phyloP scores from a whole-genome alignment of 2,797 vertebrate genomes.

The Karalla daura region DNA sequence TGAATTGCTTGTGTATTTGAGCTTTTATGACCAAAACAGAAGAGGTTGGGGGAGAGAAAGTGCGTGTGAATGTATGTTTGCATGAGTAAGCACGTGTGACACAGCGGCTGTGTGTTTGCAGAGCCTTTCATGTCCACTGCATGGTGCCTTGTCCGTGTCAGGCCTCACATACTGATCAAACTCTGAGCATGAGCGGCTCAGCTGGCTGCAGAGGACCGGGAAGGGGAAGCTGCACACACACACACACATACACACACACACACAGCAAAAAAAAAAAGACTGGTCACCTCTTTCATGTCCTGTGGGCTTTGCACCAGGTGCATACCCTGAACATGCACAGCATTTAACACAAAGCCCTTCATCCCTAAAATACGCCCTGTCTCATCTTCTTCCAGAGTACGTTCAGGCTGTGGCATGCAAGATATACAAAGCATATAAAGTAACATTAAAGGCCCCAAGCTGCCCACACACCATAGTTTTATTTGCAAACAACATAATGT shows the following conservation, averaged over 20 bases:
- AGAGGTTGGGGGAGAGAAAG: conserved; percentile 17
- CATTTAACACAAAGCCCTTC: conserved; percentile 38
- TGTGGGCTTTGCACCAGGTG: conserved; percentile 55
- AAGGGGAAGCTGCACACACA: conserved; percentile 27
- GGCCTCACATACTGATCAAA: conserved; percentile 60
- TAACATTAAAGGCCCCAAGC: neutral
- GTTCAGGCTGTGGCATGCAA: conserved; percentile 12
- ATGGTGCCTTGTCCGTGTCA: conserved; percentile 57
- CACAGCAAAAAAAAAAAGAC: conserved; percentile 5
- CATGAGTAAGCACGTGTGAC: conserved; percentile 1
- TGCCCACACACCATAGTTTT: neutral
- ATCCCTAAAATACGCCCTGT: conserved; percentile 30
- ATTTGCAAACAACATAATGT: conserved; percentile 43
- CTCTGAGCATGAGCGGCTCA: conserved; percentile 56
- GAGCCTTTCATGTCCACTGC: conserved; percentile 61
- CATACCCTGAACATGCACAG: conserved; percentile 10
- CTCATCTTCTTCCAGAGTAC: conserved; percentile 49
- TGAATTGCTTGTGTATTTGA: conserved; percentile 24
- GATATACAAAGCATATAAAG: neutral
- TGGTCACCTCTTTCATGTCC: conserved; percentile 46
- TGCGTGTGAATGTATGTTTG: neutral
- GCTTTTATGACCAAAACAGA: conserved; percentile 26
- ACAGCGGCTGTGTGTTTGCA: conserved; percentile 44
- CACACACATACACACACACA: too few relatives aligned
- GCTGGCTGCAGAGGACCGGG: conserved; percentile 53